A percentile compares a stretch with the other conserved stretches of the same genome.
phyloP scores from a whole-genome alignment of 2,113 vertebrate species.

The Mastomys natalensis region DNA sequence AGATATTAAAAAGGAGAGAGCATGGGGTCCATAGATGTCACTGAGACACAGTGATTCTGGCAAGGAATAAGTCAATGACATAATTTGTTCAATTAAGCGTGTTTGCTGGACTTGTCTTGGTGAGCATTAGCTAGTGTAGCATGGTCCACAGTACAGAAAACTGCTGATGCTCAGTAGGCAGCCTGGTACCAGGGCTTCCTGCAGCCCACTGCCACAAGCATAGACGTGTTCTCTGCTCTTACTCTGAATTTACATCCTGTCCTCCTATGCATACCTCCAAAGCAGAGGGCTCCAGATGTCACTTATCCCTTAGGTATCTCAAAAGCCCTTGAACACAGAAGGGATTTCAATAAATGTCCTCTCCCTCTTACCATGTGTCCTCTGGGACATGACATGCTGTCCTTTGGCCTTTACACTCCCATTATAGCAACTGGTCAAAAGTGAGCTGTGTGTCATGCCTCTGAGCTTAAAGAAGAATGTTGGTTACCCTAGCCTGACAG shows the following conservation, averaged over 20 bases:
- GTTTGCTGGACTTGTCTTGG: constrained; percentile 43
- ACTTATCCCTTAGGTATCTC: neutral
- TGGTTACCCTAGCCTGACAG: constrained; percentile 38
- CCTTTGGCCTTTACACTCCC: neutral
- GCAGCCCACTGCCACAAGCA: neutral
- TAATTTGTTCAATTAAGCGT: constrained; percentile 72
- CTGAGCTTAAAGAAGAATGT: constrained; percentile 62
- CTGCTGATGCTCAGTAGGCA: neutral
- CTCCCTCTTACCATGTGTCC: neutral
- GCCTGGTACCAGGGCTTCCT: constrained; percentile 34
- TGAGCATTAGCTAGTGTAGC: constrained; percentile 56
- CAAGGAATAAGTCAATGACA: constrained; percentile 43
- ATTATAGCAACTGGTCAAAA: neutral
- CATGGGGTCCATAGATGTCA: neutral
- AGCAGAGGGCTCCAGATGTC: neutral
- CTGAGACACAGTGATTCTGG: constrained; percentile 24
- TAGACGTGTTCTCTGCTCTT: neutral
- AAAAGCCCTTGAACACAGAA: neutral
- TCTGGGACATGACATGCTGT: neutral
- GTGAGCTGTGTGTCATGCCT: neutral
- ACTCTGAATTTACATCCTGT: neutral
- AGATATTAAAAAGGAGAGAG: neutral
- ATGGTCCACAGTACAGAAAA: neutral
- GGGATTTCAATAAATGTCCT: too few relatives aligned
- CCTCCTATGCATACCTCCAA: neutral